These are phyloP conservation scores for Sorex fumeus DNA, from an alignment of 2,113 vertebrate genomes.

Conservation along the genomic window DNA sequence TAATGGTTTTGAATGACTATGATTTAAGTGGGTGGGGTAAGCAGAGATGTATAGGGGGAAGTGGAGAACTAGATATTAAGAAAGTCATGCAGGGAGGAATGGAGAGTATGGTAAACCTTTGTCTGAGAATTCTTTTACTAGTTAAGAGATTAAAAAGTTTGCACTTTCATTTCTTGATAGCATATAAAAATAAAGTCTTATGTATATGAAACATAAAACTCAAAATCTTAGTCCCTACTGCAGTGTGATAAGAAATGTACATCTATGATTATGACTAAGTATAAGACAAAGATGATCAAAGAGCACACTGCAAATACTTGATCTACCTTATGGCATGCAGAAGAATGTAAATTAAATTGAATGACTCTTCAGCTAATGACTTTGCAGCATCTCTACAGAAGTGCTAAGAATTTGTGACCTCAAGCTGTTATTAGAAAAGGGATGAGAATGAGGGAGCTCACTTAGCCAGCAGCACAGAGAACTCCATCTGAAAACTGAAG, in stretches of 20 bases:
- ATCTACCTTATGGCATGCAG: neutral
- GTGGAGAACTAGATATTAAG: constrained; percentile 70
- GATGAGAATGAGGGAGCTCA: neutral
- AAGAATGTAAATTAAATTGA: too few relatives aligned
- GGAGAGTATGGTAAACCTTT: neutral
- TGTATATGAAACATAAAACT: neutral
- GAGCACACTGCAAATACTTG: neutral
- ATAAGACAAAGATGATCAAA: neutral
- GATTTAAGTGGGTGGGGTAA: constrained; percentile 52
- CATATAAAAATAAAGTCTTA: neutral
- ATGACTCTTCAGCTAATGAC: neutral
- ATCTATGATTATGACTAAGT: neutral
- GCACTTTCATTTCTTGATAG: neutral
- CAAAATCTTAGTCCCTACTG: neutral
- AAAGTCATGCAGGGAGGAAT: neutral
- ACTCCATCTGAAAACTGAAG: neutral
- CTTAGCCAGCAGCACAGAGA: neutral
- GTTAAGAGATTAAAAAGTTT: neutral
- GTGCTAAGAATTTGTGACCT: neutral
- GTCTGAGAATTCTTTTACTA: neutral
- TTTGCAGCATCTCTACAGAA: neutral
- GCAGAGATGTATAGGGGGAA: constrained; percentile 70
- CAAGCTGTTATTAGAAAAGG: neutral
- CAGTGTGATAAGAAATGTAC: neutral
- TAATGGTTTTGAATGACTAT: neutral